Evolutionary conservation across 2,888 invertebrate genomes (phyloP), one percentile per base, ranked within the genome.

Genomic region (Xestobium rufovillosum): DNA sequence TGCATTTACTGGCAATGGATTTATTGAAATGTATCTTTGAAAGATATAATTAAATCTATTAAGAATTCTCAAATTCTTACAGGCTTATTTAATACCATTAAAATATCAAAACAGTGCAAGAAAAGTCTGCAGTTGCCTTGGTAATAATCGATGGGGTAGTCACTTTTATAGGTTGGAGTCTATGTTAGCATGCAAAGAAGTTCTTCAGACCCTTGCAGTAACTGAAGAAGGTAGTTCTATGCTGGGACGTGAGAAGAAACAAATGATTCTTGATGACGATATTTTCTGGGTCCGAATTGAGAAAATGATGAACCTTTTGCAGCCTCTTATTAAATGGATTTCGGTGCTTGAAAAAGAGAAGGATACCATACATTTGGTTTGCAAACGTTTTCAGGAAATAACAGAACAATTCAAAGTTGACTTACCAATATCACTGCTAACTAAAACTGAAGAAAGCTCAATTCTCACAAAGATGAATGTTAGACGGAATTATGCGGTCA

Each of bases 211-310:
- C 23, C n/a, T 19, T 6, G 23, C 23, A 6, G 23, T 19, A n/a
- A 19, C 6, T 19, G 23, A 19, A 19, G 23, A 19, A 19, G 23
- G 6, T 19, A n/a, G 23, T 19, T 8, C 6, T 19, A 19, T 19
- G n/a, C n/a, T 19, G n/a, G 23, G 23, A 6, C 23, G n/a, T n/a
- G 23, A 19, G 6, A 19, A 19, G n/a, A 19, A 19, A 19, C 23
- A 19, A 19, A 19, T n/a, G 23, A 6, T 19, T 19, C 23, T 19
- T 6, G 23, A 19, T n/a, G 23, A 19, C 23, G 6, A 19, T 63
- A n/a, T 19, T 19, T 19, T 19, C 23, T 19, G 23, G 23, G 23
- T 19, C 6, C 23, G 23, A 6, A 19, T 19, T 8, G n/a, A 19
- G n/a, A 19, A n/a, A 6, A 19, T n/a, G 6, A 19, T 8, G n/a